phyloP scores from a whole-genome alignment of 2,113 vertebrate genomes.

The Nothobranchius furzeri region DNA sequence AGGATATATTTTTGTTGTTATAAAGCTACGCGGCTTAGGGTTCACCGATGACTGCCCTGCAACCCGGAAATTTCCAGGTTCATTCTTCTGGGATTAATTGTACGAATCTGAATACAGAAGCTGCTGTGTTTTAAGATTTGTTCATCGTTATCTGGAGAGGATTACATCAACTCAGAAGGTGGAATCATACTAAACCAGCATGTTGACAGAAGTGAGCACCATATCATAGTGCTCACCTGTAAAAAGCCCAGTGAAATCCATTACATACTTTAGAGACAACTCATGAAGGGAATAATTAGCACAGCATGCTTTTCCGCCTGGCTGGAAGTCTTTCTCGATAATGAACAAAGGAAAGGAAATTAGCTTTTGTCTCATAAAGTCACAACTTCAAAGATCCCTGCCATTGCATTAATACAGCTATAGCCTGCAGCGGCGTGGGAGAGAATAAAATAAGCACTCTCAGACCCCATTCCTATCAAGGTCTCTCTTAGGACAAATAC shows the following conservation, averaged over 20 bases:
- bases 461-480: constrained; percentile 89
- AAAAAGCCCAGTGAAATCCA: constrained; percentile 89
- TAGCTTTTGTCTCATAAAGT: constrained; percentile 98
- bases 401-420: constrained; percentile 95
- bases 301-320: constrained; percentile 93
- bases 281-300: constrained; percentile 98
- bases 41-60: constrained; percentile 22
- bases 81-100: not conserved
- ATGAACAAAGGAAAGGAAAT: constrained; percentile 97
- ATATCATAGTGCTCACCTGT: constrained; percentile 83
- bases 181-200: constrained; percentile 29
- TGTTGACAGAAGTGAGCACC: constrained; percentile 49
- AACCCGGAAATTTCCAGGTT: constrained; percentile 8
- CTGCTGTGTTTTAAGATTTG: constrained; percentile 5
- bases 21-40: constrained; percentile 23
- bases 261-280: constrained; percentile 90
- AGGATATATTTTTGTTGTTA: constrained; percentile 47
- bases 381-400: constrained; percentile 98
- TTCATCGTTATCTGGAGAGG: constrained; percentile 6
- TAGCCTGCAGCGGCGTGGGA: constrained; percentile 85
- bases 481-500: constrained; percentile 96
- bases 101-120: not conserved
- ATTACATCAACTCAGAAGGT: constrained; percentile 20
- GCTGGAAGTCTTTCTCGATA: constrained; percentile 96
- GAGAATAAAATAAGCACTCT: constrained; percentile 92